Percentiles rank a stretch among this genome's conserved stretches.
Evolutionary conservation across 2,797 vertebrate species (phyloP).

Genomic region (Prunella strophiata): DNA sequence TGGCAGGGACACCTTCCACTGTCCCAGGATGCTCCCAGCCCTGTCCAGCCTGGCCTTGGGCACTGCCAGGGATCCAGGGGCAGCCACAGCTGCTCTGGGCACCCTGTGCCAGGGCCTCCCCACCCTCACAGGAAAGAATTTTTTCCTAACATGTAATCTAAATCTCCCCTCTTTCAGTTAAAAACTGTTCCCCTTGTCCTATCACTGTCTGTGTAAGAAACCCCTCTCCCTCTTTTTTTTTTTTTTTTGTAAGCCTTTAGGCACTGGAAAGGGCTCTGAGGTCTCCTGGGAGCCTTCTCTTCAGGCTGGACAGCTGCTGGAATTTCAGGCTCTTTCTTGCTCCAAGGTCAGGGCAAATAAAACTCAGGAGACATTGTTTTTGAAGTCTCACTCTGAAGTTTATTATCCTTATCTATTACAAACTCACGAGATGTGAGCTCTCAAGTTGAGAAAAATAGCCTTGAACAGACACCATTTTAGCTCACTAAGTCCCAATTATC

Average conservation of each 20-base stretch:
- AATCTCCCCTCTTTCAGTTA: not conserved
- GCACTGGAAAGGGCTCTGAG: not conserved
- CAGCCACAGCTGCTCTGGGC: not conserved
- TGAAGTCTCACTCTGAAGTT: too few relatives aligned
- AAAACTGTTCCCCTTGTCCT: not conserved
- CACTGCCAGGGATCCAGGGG: not conserved
- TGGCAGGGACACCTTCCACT: not conserved
- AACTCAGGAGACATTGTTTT: too few relatives aligned
- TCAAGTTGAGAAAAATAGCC: too few relatives aligned
- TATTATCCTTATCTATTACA: too few relatives aligned
- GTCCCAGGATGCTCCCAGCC: not conserved
- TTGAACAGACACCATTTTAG: too few relatives aligned
- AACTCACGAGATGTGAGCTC: too few relatives aligned
- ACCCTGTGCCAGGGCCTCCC: not conserved
- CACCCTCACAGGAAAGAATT: not conserved
- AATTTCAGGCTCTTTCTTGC: too few relatives aligned
- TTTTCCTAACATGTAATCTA: not conserved
- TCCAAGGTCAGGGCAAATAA: too few relatives aligned
- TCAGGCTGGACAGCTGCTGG: too few relatives aligned
- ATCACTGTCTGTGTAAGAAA: not conserved
- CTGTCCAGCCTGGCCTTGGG: rapidly evolving
- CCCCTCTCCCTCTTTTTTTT: not conserved
- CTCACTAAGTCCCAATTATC: too few relatives aligned
- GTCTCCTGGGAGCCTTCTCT: not conserved
- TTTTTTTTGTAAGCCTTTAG: not conserved